Conservation (phyloP, 2,797 vertebrate genomes). For the Pogoniulus pusillus region DNA sequence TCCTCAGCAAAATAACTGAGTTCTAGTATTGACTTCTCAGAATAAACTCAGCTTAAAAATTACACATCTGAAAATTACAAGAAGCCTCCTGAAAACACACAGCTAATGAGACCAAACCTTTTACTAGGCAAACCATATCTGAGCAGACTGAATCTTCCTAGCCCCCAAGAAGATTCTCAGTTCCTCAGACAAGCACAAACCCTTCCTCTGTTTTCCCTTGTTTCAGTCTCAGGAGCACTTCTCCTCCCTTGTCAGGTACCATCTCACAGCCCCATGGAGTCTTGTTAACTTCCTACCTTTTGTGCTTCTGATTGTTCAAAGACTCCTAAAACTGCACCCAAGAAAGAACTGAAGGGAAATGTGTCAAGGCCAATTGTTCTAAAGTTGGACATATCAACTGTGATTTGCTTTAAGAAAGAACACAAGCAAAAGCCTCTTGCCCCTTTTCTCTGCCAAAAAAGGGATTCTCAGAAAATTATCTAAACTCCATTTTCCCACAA, state of each 20-base stretch:
- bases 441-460: background rate
- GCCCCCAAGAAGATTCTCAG: background rate
- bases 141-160: background rate
- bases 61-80: background rate
- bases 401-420: conserved; percentile 50
- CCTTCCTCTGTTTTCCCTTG: background rate
- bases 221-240: background rate
- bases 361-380: conserved; percentile 23
- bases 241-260: conserved; percentile 51
- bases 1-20: background rate
- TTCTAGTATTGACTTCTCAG: background rate
- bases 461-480: background rate
- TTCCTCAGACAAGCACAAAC: conserved; percentile 10
- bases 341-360: conserved; percentile 33
- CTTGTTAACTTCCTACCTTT: conserved; percentile 64
- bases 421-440: conserved; percentile 6
- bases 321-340: conserved; percentile 42
- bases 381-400: conserved; percentile 41
- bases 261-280: conserved; percentile 36
- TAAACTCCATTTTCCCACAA: background rate
- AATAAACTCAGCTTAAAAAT: conserved; percentile 2
- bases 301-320: conserved; percentile 43
- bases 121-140: background rate
- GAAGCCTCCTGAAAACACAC: background rate
- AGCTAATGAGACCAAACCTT: conserved; percentile 8